These are phyloP conservation scores for Champsocephalus gunnari DNA, from an alignment of 2,797 vertebrate species.

Conservation along the genomic window DNA sequence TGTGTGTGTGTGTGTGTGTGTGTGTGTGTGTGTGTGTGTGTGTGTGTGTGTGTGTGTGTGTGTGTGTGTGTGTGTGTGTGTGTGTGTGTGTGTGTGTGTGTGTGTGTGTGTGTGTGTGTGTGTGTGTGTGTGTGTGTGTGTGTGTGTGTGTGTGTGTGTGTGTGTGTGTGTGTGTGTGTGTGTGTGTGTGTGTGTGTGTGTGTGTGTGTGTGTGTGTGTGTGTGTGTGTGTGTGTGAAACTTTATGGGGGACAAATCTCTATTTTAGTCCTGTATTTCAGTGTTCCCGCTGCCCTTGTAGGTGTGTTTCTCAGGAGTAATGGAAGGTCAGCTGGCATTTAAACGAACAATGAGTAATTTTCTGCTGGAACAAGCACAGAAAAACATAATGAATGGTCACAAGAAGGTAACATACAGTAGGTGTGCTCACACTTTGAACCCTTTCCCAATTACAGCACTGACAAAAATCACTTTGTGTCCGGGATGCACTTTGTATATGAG, in stretches of 20 bases:
- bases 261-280: slow-evolving; percentile 13
- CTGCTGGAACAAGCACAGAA: too few relatives aligned
- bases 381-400: background rate
- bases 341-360: background rate
- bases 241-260: slow-evolving; percentile 3
- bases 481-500: background rate
- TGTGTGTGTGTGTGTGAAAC: slow-evolving; percentile 14
- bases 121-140: background rate
- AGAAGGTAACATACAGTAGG: background rate
- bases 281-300: slow-evolving; percentile 27
- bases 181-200: too few relatives aligned
- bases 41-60: slow-evolving; percentile 14
- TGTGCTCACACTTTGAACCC: background rate
- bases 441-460: background rate
- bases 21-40: slow-evolving; percentile 12
- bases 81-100: too few relatives aligned
- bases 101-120: background rate
- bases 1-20: too few relatives aligned
- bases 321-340: slow-evolving; percentile 17
- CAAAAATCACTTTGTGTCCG: background rate
- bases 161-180: too few relatives aligned
- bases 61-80: background rate
- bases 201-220: background rate
- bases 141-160: background rate
- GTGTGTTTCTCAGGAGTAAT: background rate